These are phyloP conservation scores for Gnathonemus echidnorhynchus DNA, from an alignment of 2,113 vertebrate species.

Conservation along the genomic window DNA sequence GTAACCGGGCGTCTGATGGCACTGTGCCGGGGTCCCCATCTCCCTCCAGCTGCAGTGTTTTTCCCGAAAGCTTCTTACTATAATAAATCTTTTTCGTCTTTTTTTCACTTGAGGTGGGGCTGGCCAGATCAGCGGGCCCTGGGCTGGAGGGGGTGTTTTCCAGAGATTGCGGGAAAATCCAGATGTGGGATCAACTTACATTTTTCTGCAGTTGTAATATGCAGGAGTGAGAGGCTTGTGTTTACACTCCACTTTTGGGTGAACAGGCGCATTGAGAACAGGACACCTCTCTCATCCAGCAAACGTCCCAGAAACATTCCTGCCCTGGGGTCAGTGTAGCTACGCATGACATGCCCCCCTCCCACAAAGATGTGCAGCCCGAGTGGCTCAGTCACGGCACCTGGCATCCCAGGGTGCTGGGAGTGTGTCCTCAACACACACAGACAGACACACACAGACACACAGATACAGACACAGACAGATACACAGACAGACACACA, in stretches of 20 bases:
- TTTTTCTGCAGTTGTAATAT: background rate
- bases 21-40: conserved; percentile 25
- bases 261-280: background rate
- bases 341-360: background rate
- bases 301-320: background rate
- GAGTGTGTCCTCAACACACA: background rate
- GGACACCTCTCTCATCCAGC: background rate
- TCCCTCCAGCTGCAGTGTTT: background rate
- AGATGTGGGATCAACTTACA: background rate
- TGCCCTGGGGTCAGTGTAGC: background rate
- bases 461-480: background rate
- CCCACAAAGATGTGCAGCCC: background rate
- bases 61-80: background rate
- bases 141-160: background rate
- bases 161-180: background rate
- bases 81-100: background rate
- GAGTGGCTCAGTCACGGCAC: background rate
- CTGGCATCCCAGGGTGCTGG: background rate
- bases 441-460: background rate
- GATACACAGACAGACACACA: too few relatives aligned
- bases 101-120: background rate
- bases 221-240: background rate
- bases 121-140: background rate
- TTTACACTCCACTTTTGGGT: background rate
- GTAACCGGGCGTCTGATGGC: conserved; percentile 56